Conservation (phyloP, 2,113 vertebrate genomes). For the Corythornis madagascariensis region DNA sequence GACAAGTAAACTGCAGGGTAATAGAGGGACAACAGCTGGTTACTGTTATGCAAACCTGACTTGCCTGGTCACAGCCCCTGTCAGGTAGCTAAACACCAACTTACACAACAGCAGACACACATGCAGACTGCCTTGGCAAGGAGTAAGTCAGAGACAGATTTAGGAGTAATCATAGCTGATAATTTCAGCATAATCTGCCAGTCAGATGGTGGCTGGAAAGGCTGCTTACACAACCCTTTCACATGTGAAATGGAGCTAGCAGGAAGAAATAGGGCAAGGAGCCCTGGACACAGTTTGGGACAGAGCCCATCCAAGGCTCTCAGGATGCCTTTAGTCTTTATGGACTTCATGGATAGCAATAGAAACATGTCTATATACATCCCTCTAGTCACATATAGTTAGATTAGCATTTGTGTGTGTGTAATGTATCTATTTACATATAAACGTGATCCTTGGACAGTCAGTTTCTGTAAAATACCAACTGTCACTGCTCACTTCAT, state of each 20-base stretch:
- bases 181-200: constrained; percentile 14
- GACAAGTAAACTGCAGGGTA: not conserved
- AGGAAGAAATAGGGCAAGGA: not conserved
- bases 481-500: not conserved
- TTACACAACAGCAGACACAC: not conserved
- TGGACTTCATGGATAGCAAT: not conserved
- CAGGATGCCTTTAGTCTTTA: not conserved
- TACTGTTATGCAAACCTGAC: not conserved
- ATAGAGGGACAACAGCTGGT: not conserved
- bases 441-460: not conserved
- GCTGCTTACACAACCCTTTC: constrained; percentile 1
- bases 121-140: not conserved
- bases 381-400: not conserved
- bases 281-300: not conserved
- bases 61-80: not conserved
- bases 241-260: not conserved
- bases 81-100: not conserved
- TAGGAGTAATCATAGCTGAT: constrained; percentile 10
- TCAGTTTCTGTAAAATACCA: not conserved
- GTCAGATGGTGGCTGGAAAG: not conserved
- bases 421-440: not conserved
- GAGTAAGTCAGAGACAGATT: not conserved
- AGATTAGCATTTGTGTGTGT: not conserved
- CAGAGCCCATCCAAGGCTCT: not conserved
- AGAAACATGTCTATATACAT: not conserved